Percentiles rank a stretch among this genome's conserved stretches.
Conservation (phyloP, 1,140 invertebrate genomes). For the Harpegnathos saltator region DNA sequence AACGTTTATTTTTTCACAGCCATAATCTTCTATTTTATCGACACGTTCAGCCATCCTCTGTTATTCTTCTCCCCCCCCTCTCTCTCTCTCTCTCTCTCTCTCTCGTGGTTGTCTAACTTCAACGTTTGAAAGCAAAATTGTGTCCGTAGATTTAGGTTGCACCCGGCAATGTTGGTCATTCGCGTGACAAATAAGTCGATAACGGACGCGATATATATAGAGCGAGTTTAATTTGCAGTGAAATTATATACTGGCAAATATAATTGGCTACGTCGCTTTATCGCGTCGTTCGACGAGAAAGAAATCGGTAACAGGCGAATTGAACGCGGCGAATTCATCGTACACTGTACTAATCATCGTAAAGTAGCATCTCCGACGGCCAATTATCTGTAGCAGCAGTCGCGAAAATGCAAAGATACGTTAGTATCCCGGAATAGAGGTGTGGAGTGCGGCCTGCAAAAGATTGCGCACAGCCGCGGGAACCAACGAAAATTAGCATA, state of each 20-base stretch:
- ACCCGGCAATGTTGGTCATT: neutral
- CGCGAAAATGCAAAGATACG: neutral
- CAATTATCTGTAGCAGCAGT: constrained; percentile 2
- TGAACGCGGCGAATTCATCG: too few species aligned
- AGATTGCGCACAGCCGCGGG: constrained; percentile 31
- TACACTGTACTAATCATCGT: neutral
- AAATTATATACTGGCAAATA: too few species aligned
- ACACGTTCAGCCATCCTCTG: neutral
- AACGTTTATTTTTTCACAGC: neutral
- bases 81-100: neutral
- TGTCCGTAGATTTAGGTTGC: neutral
- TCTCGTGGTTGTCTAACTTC: too few species aligned
- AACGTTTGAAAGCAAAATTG: constrained; percentile 8
- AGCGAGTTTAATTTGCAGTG: too few species aligned
- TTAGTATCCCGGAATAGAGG: constrained; percentile 3
- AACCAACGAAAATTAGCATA: constrained; percentile 62
- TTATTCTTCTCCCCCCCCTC: neutral
- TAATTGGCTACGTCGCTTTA: too few species aligned
- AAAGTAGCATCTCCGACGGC: neutral
- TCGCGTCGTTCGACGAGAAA: too few species aligned
- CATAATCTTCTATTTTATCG: neutral
- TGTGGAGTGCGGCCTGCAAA: neutral
- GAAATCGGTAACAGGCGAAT: too few species aligned
- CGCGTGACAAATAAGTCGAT: neutral
- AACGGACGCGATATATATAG: neutral